These are phyloP conservation scores for Sceloporus tristichus DNA, from an alignment of 2,113 vertebrate genomes.

Conservation along the genomic window DNA sequence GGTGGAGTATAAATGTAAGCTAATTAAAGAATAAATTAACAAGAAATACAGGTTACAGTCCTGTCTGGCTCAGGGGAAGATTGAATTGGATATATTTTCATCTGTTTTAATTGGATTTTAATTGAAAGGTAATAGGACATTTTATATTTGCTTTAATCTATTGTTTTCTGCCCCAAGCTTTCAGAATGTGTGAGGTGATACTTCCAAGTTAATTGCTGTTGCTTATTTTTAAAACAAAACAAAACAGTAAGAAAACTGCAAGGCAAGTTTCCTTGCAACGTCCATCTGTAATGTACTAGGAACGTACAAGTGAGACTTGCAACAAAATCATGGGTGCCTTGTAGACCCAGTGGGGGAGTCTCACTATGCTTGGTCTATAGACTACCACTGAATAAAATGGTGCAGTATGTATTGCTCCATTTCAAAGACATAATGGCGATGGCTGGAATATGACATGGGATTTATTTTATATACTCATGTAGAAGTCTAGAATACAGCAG, in stretches of 20 bases:
- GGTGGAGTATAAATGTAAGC: neutral
- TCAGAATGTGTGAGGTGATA: neutral
- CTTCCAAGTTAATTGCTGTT: neutral
- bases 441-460: too few species aligned
- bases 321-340: neutral
- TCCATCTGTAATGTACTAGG: neutral
- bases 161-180: neutral
- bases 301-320: neutral
- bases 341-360: too few species aligned
- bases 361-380: too few species aligned
- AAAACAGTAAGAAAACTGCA: too few species aligned
- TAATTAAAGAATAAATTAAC: constrained; percentile 26
- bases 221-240: neutral
- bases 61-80: neutral
- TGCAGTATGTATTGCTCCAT: too few species aligned
- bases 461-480: too few species aligned
- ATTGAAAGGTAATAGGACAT: constrained; percentile 26
- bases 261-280: neutral
- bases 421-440: too few species aligned
- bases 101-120: constrained; percentile 14
- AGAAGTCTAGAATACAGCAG: too few species aligned
- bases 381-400: too few species aligned
- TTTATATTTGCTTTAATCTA: constrained; percentile 28
- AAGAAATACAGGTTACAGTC: constrained; percentile 14
- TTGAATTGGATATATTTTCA: constrained; percentile 19